Evolutionary conservation across 1,140 invertebrate species (phyloP).

Genomic region (Eufriesea mexicana): DNA sequence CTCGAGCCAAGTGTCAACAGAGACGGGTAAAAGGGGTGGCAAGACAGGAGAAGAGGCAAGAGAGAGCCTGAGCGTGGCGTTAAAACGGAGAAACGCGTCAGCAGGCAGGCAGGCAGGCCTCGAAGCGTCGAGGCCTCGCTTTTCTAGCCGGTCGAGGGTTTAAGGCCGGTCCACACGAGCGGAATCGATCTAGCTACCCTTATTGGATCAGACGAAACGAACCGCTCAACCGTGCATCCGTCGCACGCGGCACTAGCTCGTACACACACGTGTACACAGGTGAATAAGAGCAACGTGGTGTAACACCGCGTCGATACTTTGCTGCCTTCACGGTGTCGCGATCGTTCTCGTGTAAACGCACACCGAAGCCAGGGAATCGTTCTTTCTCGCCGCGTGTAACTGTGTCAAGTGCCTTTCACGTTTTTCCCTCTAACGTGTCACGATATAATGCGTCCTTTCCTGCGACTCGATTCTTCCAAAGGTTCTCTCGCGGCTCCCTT

Average conservation of each 20-base stretch:
- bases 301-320: neutral
- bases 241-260: constrained; percentile 10
- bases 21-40: too few relatives aligned
- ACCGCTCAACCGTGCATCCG: constrained; percentile 35
- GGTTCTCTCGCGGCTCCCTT: too few relatives aligned
- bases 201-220: constrained; percentile 49
- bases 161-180: constrained; percentile 43
- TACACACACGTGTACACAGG: neutral
- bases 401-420: constrained; percentile 42
- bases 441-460: constrained; percentile 27
- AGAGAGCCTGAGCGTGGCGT: neutral
- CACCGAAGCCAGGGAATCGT: neutral
- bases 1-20: neutral
- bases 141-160: constrained; percentile 24
- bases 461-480: neutral
- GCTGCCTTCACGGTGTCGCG: neutral
- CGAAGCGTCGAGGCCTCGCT: constrained; percentile 3
- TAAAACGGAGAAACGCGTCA: constrained; percentile 35
- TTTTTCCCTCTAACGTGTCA: constrained; percentile 23
- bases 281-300: neutral
- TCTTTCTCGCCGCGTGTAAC: constrained; percentile 4
- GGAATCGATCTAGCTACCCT: constrained; percentile 33
- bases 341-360: constrained; percentile 29
- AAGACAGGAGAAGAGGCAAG: neutral
- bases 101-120: neutral